Percentiles rank a stretch among this genome's conserved stretches.
Conservation (phyloP, 2,113 vertebrate species). For the Nanorana parkeri region DNA sequence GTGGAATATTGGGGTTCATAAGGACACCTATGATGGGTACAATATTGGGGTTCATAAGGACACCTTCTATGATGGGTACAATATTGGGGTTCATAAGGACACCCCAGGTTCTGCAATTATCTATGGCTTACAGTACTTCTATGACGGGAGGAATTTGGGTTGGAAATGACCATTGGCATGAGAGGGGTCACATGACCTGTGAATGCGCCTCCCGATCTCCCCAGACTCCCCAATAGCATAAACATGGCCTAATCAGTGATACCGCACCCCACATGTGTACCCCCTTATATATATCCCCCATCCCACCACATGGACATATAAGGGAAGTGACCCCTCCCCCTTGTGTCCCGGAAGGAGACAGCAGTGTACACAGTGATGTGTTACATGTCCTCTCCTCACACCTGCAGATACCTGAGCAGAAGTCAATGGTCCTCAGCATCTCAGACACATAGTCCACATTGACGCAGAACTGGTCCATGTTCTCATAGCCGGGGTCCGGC, state of each 20-base stretch:
- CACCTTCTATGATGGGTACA: not conserved
- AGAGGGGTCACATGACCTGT: not conserved
- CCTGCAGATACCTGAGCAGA: constrained; percentile 82
- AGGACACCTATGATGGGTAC: too few relatives aligned
- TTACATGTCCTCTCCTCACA: constrained; percentile 51
- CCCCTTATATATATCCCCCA: too few relatives aligned
- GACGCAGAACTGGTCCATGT: constrained; percentile 83
- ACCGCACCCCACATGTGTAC: too few relatives aligned
- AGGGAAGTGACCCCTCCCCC: too few relatives aligned
- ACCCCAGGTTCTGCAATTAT: too few relatives aligned
- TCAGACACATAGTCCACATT: constrained; percentile 76
- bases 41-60: too few relatives aligned
- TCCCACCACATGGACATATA: too few relatives aligned
- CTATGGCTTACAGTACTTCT: too few relatives aligned
- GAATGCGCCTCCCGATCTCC: too few relatives aligned
- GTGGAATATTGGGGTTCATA: too few relatives aligned
- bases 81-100: not conserved
- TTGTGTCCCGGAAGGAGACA: not conserved
- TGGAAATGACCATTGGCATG: not conserved
- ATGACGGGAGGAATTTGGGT: too few relatives aligned
- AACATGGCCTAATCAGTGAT: not conserved
- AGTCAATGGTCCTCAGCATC: constrained; percentile 83
- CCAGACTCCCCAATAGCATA: too few relatives aligned
- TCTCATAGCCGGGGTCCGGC: constrained; percentile 80
- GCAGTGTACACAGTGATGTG: not conserved